Percentiles rank a stretch among this genome's conserved stretches.
Evolutionary conservation across 2,113 vertebrate species (phyloP).

Genomic region (Corythoichthys haematopterus): DNA sequence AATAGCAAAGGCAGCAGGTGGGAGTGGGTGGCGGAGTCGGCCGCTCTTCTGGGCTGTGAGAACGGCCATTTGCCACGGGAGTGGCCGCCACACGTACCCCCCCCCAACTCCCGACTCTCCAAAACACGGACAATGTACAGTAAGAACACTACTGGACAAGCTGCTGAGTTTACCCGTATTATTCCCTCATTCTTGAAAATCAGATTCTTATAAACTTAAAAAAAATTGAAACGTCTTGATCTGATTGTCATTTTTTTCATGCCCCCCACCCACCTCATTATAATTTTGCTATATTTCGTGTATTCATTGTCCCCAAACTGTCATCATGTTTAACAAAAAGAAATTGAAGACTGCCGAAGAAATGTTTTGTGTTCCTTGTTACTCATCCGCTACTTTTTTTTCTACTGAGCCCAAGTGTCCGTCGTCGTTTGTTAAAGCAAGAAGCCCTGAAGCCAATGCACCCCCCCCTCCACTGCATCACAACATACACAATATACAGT

Average conservation of each 20-base stretch:
- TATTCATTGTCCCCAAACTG: too few relatives aligned
- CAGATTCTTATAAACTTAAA: too few relatives aligned
- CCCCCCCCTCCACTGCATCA: not conserved
- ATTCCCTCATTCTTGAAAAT: too few relatives aligned
- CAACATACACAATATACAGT: conserved; percentile 65
- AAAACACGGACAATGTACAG: conserved; percentile 25
- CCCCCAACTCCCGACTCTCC: conserved; percentile 21
- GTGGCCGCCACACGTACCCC: conserved; percentile 64
- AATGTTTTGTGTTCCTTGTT: not conserved
- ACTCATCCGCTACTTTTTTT: not conserved
- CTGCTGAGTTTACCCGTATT: not conserved
- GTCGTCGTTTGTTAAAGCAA: not conserved
- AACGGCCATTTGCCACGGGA: conserved; percentile 76
- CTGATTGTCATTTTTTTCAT: too few relatives aligned
- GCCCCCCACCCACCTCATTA: too few relatives aligned
- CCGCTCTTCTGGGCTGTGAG: conserved; percentile 80
- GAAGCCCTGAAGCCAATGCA: not conserved
- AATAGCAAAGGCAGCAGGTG: conserved; percentile 81
- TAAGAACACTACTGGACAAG: conserved; percentile 31
- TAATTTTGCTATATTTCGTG: too few relatives aligned
- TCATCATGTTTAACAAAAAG: too few relatives aligned
- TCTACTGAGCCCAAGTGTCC: not conserved
- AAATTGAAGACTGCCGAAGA: too few relatives aligned
- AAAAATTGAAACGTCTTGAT: too few relatives aligned
- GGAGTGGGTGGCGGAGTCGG: conserved; percentile 79